phyloP scores from a whole-genome alignment of 2,113 vertebrate species.

The Pterocles gutturalis region DNA sequence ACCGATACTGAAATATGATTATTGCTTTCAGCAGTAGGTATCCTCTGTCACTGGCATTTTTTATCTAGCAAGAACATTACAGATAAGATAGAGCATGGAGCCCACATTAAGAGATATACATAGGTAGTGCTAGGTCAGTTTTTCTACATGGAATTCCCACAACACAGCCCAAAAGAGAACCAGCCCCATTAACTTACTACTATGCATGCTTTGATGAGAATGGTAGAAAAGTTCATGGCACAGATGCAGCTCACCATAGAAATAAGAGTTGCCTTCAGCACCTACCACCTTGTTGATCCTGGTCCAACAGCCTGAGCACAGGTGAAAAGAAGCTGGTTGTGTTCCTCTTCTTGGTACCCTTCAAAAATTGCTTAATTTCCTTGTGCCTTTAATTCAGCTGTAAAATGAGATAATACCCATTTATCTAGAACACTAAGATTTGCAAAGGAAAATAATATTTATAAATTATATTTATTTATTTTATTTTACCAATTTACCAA shows the following conservation, averaged over 20 bases:
- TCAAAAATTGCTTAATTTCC: background rate
- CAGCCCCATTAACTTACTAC: background rate
- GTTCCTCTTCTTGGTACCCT: background rate
- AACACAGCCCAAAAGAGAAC: background rate
- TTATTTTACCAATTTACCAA: background rate
- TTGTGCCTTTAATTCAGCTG: background rate
- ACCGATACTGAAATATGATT: background rate
- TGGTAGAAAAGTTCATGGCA: background rate
- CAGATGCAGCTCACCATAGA: background rate
- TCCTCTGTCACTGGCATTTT: background rate
- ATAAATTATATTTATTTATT: background rate
- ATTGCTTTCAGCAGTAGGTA: background rate
- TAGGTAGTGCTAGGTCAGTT: background rate
- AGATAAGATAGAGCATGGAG: background rate
- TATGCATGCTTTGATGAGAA: background rate
- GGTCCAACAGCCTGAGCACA: background rate
- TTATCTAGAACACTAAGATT: background rate
- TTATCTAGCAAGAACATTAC: background rate
- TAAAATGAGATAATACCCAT: background rate
- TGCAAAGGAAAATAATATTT: background rate
- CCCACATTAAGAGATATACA: background rate
- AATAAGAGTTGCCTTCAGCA: background rate
- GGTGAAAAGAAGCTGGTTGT: background rate
- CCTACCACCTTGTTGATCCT: background rate
- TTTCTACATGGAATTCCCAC: background rate